Percentiles rank a stretch among this genome's conserved stretches.
Conservation (phyloP, 2,888 invertebrate genomes). For the Rhyacophila evoluta region DNA sequence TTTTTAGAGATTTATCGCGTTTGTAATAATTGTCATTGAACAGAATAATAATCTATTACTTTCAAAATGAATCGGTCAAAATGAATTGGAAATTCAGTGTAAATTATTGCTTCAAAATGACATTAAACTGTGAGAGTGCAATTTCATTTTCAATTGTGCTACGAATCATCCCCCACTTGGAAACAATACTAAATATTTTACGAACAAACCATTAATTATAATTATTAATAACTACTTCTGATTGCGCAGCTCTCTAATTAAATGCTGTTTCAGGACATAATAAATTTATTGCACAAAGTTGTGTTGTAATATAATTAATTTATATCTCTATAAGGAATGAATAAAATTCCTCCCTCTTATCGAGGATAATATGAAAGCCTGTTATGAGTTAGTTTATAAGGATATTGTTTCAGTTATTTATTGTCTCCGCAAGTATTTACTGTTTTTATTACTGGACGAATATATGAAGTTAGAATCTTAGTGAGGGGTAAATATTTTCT, state of each 20-base stretch:
- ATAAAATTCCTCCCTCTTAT: constrained; percentile 4
- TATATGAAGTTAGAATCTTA: constrained; percentile 41
- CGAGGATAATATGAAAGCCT: constrained; percentile 1
- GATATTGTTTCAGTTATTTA: constrained; percentile 52
- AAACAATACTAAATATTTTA: neutral
- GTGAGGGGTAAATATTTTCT: constrained; percentile 46
- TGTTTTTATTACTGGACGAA: constrained; percentile 50
- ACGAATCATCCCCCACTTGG: neutral
- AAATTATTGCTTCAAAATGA: too few species aligned
- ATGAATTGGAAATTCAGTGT: too few species aligned
- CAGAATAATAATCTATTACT: too few species aligned
- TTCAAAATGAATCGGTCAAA: too few species aligned
- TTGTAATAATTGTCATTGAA: too few species aligned
- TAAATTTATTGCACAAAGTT: neutral
- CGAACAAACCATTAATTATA: neutral
- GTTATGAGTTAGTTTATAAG: constrained; percentile 28
- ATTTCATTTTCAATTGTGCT: neutral
- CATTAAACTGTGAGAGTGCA: too few species aligned
- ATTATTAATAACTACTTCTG: neutral
- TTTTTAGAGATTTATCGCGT: too few species aligned
- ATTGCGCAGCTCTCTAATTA: neutral
- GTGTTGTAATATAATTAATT: neutral
- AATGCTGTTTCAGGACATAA: neutral
- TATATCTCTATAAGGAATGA: constrained; percentile 9
- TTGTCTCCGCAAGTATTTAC: constrained; percentile 43